Conservation (phyloP, 2,113 vertebrate genomes). For the Forbesichthys papilliferus region DNA sequence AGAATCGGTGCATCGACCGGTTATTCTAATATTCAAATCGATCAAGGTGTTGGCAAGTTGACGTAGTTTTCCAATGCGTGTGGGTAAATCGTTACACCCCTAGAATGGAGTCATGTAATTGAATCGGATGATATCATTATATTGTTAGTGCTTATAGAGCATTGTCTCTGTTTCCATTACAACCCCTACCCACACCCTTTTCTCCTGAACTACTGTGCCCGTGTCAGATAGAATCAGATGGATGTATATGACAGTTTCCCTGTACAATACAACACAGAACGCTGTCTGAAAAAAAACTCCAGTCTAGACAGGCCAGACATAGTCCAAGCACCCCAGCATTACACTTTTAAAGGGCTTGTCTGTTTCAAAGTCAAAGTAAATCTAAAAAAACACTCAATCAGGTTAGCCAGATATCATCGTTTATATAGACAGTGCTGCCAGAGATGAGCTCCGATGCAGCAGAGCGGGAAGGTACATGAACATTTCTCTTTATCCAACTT, state of each 20-base stretch:
- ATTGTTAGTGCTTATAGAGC: background rate
- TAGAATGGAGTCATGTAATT: too few species aligned
- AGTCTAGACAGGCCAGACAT: background rate
- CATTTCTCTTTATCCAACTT: too few species aligned
- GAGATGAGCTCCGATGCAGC: too few species aligned
- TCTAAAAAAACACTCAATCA: too few species aligned
- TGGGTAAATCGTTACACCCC: too few species aligned
- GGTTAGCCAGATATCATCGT: too few species aligned
- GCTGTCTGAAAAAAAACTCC: conserved; percentile 5
- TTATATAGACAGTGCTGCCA: too few species aligned
- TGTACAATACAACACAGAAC: background rate
- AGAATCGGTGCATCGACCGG: too few species aligned
- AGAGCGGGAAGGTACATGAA: too few species aligned
- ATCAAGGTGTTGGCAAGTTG: too few species aligned
- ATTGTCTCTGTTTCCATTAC: conserved; percentile 10
- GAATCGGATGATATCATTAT: conserved; percentile 7
- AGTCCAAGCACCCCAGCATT: background rate
- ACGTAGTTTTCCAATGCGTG: too few species aligned
- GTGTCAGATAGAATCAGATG: conserved; percentile 7
- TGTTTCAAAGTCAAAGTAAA: background rate
- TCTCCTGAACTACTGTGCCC: conserved; percentile 6
- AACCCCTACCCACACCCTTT: background rate
- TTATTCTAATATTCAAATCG: too few species aligned
- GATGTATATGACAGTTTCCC: conserved; percentile 7
- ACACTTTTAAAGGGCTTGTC: conserved; percentile 11